Evolutionary conservation across 2,797 vertebrate genomes (phyloP).

Genomic region (Pseudomugil gertrudae): DNA sequence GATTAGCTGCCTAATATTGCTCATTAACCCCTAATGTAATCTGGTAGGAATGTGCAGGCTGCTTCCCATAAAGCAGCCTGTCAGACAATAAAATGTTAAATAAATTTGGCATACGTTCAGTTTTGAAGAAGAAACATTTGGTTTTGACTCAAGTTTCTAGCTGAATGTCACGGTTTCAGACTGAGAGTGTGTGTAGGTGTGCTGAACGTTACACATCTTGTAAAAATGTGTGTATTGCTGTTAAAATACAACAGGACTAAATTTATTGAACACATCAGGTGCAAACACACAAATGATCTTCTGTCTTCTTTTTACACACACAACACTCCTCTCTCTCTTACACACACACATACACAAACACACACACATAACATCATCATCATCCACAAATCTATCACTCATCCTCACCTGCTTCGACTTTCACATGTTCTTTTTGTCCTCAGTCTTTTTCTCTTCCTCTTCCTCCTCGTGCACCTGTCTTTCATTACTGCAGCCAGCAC

Average conservation of each 20-base stretch:
- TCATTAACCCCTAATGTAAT: constrained; percentile 7
- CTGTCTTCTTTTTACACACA: constrained; percentile 4
- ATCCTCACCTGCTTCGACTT: constrained; percentile 69
- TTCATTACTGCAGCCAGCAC: constrained; percentile 66
- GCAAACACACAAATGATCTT: constrained; percentile 13
- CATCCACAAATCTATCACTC: constrained; percentile 19
- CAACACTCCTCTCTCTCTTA: constrained; percentile 17
- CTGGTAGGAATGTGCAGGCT: not conserved
- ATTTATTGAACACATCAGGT: constrained; percentile 34
- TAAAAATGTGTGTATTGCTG: constrained; percentile 68
- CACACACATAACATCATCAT: constrained; percentile 8
- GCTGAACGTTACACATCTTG: constrained; percentile 73
- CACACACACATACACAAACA: not conserved
- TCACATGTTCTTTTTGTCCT: constrained; percentile 74
- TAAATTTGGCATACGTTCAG: too few relatives aligned
- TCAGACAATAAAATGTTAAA: not conserved
- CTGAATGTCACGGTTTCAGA: constrained; percentile 90
- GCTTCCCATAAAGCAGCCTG: not conserved
- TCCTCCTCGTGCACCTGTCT: constrained; percentile 65
- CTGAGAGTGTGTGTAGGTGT: constrained; percentile 77
- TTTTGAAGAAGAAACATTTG: too few relatives aligned
- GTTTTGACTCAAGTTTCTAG: too few relatives aligned
- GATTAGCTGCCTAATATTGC: not conserved
- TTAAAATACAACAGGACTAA: constrained; percentile 33
- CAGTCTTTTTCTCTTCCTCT: constrained; percentile 65